These are phyloP conservation scores for Sminthurinus aureus DNA, from an alignment of 2,888 invertebrate genomes.

Conservation along the genomic window DNA sequence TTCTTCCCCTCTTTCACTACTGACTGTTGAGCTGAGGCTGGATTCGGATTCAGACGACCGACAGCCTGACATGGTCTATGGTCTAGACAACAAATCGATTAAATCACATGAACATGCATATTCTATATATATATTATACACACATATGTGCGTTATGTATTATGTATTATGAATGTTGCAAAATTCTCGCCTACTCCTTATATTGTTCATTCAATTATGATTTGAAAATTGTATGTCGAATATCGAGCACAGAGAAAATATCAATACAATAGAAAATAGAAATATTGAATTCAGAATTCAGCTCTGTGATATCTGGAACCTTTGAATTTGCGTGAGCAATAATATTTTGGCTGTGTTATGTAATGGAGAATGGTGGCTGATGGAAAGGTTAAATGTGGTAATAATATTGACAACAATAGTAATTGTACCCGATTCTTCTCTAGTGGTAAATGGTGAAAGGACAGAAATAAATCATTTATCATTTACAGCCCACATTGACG, in stretches of 20 bases:
- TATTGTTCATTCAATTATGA: too few species aligned
- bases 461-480: too few species aligned
- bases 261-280: background rate
- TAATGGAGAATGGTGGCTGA: background rate
- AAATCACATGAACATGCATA: background rate
- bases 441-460: too few species aligned
- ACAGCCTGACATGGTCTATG: conserved; percentile 20
- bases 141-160: background rate
- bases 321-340: background rate
- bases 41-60: background rate
- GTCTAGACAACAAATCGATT: conserved; percentile 21
- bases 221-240: too few species aligned
- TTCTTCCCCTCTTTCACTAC: background rate
- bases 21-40: background rate
- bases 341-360: background rate
- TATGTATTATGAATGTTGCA: too few species aligned
- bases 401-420: too few species aligned
- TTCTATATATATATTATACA: background rate
- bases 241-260: too few species aligned
- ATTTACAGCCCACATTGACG: too few species aligned
- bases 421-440: too few species aligned
- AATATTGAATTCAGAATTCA: background rate
- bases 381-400: background rate
- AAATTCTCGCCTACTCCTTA: too few species aligned
- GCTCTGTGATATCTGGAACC: background rate